A percentile compares a stretch with the other conserved stretches of the same genome.
Conservation (phyloP, 2,797 vertebrate genomes). For the Enteromius fasciolatus region DNA sequence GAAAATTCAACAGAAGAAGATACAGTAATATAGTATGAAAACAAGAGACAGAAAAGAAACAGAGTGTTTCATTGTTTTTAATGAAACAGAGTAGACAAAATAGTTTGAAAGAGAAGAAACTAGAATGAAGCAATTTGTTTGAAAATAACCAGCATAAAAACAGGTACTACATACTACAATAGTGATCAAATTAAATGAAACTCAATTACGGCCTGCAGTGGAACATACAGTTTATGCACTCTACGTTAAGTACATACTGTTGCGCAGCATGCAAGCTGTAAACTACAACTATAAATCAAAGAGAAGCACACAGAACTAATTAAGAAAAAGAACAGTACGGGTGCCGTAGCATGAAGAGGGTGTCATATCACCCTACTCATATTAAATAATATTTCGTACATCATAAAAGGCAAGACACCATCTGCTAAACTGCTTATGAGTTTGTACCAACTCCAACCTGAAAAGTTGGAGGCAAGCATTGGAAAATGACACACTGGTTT, state of each 20-base stretch:
- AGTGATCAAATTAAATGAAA: slow-evolving; percentile 47
- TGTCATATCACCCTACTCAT: slow-evolving; percentile 67
- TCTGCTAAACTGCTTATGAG: slow-evolving; percentile 77
- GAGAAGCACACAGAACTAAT: slow-evolving; percentile 58
- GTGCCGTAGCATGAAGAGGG: slow-evolving; percentile 67
- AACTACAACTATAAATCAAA: slow-evolving; percentile 59
- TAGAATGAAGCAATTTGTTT: slow-evolving; percentile 33
- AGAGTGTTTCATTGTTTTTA: slow-evolving; percentile 45
- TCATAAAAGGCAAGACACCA: slow-evolving; percentile 77
- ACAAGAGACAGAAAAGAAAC: slow-evolving; percentile 45
- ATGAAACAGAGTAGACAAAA: slow-evolving; percentile 45
- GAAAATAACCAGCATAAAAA: slow-evolving; percentile 22
- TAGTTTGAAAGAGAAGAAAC: slow-evolving; percentile 57
- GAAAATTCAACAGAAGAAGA: slow-evolving; percentile 1
- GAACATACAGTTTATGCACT: background rate
- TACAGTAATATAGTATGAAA: slow-evolving; percentile 20
- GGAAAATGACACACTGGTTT: slow-evolving; percentile 65
- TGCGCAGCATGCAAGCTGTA: slow-evolving; percentile 60
- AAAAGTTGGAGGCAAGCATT: slow-evolving; percentile 63
- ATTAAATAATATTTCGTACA: slow-evolving; percentile 76
- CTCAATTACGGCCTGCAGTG: slow-evolving; percentile 46
- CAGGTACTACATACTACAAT: slow-evolving; percentile 9
- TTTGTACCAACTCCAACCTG: slow-evolving; percentile 65
- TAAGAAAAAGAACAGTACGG: slow-evolving; percentile 60
- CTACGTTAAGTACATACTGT: slow-evolving; percentile 40